Percentiles rank a stretch among this genome's conserved stretches.
phyloP scores from a whole-genome alignment of 2,797 vertebrate species.

The Lagocephalus sceleratus region DNA sequence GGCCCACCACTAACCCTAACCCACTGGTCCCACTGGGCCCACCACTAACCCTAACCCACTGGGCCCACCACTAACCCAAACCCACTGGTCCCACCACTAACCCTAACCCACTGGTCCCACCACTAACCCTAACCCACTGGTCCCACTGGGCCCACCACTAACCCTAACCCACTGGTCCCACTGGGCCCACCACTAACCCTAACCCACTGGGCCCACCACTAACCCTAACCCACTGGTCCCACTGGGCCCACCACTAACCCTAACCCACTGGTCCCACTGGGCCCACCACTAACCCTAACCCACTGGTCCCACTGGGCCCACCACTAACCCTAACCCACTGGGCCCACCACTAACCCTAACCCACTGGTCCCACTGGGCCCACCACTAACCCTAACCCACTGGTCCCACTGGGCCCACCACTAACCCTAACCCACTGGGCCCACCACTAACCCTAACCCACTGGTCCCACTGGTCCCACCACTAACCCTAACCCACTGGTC shows the following conservation, averaged over 20 bases:
- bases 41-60: neutral
- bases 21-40: neutral
- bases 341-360: neutral
- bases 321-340: too few relatives aligned
- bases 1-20: neutral
- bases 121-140: neutral
- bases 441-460: neutral
- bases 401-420: neutral
- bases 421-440: neutral
- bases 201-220: neutral
- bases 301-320: neutral
- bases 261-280: too few relatives aligned
- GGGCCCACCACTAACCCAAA: neutral
- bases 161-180: neutral
- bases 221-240: neutral
- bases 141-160: neutral
- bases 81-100: neutral
- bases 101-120: neutral
- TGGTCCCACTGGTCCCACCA: neutral
- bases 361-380: neutral
- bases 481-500: neutral
- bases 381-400: too few relatives aligned
- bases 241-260: too few relatives aligned
- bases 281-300: neutral
- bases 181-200: too few relatives aligned